Conservation (phyloP, 1,140 invertebrate genomes). For the Aleiodes sp. region DNA sequence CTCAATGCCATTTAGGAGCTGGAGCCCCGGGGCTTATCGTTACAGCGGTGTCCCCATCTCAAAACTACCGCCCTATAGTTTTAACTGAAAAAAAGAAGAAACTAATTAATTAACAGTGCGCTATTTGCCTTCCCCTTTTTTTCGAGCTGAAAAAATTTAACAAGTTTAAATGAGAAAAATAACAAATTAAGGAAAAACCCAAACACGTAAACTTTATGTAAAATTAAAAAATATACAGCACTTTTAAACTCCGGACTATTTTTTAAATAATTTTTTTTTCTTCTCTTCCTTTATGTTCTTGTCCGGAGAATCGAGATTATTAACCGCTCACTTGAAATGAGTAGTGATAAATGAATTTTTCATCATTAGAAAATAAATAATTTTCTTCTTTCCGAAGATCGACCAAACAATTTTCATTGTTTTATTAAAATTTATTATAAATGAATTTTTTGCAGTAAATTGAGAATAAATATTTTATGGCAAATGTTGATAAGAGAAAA, state of each 20-base stretch:
- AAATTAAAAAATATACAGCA: constrained; percentile 12
- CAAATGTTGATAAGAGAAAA: not conserved
- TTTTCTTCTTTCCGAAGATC: constrained; percentile 34
- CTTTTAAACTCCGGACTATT: constrained; percentile 16
- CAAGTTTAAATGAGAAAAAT: too few species aligned
- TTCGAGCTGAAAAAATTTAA: too few species aligned
- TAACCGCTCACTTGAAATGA: constrained; percentile 3
- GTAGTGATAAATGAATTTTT: not conserved
- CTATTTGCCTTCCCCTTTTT: not conserved
- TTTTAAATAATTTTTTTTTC: too few species aligned
- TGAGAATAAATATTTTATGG: not conserved
- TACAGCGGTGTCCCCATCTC: constrained; percentile 63
- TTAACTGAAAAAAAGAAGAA: constrained; percentile 31
- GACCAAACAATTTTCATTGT: constrained; percentile 27
- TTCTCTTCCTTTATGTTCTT: constrained; percentile 1
- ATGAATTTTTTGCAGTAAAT: not conserved
- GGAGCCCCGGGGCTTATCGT: constrained; percentile 65
- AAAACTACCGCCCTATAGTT: constrained; percentile 63
- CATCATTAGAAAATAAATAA: constrained; percentile 10
- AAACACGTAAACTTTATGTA: not conserved
- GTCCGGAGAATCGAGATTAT: not conserved
- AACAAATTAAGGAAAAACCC: not conserved
- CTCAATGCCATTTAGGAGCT: constrained; percentile 65
- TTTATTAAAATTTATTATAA: too few species aligned
- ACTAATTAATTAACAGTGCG: not conserved